Evolutionary conservation across 2,113 vertebrate species (phyloP), one percentile per base, ranked within the genome.

Genomic region (Sphyrna mokarran): DNA sequence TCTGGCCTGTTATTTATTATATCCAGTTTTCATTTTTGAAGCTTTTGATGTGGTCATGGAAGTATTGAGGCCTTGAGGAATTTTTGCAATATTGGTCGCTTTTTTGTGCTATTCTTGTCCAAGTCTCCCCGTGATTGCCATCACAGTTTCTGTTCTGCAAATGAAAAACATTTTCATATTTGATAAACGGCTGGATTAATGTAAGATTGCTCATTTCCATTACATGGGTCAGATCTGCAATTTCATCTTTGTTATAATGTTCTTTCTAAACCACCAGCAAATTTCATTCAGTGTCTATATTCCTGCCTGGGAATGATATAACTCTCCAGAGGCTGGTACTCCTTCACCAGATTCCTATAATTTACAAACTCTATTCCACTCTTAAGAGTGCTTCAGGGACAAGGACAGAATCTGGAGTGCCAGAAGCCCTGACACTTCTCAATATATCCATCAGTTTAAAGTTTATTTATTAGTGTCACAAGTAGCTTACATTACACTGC

Each of bases 21-120:
- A 87, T 87, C 54, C 85, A 48, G 20, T 89, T 89, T 61, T 89
- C 10, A 58, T 89, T 89, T 89, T 26, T 89, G 48, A 58, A 13
- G 54, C 48, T 33, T 89, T 89, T 89, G 86, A 54, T 89, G 86
- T 33, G 86, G 86, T 61, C 58, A 58, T 22, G 10, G 11, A 89
- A 89, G 48, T 33, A 20, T 87, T 87, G 85, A 89, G 26, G 48
- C 86, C 86, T 54, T 89, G 86, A 58, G 86, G 43, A 89, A 89
- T 89, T 89, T 54, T 89, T 89, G 48, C 48, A 33, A 89, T 89
- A 89, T 89, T 89, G 48, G 86, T 89, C 29, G 86, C 54, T 61
- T 89, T 54, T 89, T 89, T 58, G 43, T 58, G 54, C 29, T 14
- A 89, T 33, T 26, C 4, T 58, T 54, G 54, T 89, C 86, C 86